phyloP scores from a whole-genome alignment of 2,113 vertebrate species.

The Manacus vitellinus region DNA sequence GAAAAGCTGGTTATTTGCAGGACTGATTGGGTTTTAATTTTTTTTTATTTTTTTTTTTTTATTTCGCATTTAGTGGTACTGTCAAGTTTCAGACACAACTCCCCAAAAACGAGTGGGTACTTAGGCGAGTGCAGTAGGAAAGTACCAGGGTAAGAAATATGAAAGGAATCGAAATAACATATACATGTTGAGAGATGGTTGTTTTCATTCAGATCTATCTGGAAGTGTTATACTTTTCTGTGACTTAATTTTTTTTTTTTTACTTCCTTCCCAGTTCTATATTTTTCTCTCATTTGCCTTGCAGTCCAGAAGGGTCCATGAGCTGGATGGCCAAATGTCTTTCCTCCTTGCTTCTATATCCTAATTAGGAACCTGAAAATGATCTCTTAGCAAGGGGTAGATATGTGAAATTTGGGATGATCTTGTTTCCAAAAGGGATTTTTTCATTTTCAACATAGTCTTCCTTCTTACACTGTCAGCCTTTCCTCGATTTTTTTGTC shows the following conservation, averaged over 20 bases:
- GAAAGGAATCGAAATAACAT: not conserved
- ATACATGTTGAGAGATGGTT: not conserved
- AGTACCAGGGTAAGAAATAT: not conserved
- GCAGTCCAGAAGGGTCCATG: not conserved
- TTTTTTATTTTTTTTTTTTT: not conserved
- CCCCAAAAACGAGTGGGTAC: not conserved
- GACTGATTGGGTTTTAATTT: not conserved
- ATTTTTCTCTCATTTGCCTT: not conserved
- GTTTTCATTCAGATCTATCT: not conserved
- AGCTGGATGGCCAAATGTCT: not conserved
- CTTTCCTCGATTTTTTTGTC: not conserved
- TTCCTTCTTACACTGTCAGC: not conserved
- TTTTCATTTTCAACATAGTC: not conserved
- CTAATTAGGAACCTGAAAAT: not conserved
- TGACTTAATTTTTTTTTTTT: not conserved
- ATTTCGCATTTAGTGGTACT: rapidly evolving
- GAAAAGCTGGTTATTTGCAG: not conserved
- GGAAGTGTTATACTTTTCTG: not conserved
- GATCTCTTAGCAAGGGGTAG: not conserved
- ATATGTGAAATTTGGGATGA: not conserved
- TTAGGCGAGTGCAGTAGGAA: not conserved
- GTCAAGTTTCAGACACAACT: rapidly evolving
- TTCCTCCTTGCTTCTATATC: not conserved
- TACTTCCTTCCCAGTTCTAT: not conserved
- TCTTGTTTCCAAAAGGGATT: not conserved